Percentiles rank a stretch among this genome's conserved stretches.
phyloP scores from a whole-genome alignment of 2,888 invertebrate genomes.

The Drosophila bunnanda region DNA sequence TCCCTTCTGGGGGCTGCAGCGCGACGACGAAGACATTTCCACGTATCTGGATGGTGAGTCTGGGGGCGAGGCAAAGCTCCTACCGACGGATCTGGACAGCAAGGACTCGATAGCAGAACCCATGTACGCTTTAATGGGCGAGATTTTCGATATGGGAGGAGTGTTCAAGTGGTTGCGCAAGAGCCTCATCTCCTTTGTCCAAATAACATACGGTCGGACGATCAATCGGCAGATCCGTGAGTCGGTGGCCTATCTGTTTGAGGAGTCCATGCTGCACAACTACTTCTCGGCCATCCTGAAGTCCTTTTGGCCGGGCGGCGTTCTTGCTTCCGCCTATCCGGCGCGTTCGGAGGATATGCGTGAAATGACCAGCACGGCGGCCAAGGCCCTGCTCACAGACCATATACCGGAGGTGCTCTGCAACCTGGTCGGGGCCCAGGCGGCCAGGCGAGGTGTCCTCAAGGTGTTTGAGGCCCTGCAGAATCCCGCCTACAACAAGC shows the following conservation, averaged over 20 bases:
- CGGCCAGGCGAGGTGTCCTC: slow-evolving; percentile 92
- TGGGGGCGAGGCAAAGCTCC: slow-evolving; percentile 79
- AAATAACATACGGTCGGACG: slow-evolving; percentile 95
- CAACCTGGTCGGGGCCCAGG: slow-evolving; percentile 93
- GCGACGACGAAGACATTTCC: slow-evolving; percentile 92
- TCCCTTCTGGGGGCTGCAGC: slow-evolving; percentile 86
- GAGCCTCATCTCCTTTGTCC: slow-evolving; percentile 95
- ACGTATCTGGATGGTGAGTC: slow-evolving; percentile 90
- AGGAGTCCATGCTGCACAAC: slow-evolving; percentile 95
- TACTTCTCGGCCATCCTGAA: slow-evolving; percentile 93
- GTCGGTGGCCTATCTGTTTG: slow-evolving; percentile 93
- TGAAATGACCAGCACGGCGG: slow-evolving; percentile 89
- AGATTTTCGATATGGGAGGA: slow-evolving; percentile 95
- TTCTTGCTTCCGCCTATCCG: slow-evolving; percentile 86
- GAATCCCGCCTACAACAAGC: slow-evolving; percentile 93
- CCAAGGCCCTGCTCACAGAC: slow-evolving; percentile 87
- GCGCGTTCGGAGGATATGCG: slow-evolving; percentile 87
- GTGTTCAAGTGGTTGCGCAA: slow-evolving; percentile 94
- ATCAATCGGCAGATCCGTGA: slow-evolving; percentile 96
- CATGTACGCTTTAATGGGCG: slow-evolving; percentile 93
- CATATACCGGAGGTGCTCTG: slow-evolving; percentile 92
- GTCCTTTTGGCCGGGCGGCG: slow-evolving; percentile 95
- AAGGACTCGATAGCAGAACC: slow-evolving; percentile 96
- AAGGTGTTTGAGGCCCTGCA: slow-evolving; percentile 95
- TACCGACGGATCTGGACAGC: slow-evolving; percentile 87